Evolutionary conservation across 2,888 invertebrate genomes (phyloP).

Genomic region (Oxytorus armatus): DNA sequence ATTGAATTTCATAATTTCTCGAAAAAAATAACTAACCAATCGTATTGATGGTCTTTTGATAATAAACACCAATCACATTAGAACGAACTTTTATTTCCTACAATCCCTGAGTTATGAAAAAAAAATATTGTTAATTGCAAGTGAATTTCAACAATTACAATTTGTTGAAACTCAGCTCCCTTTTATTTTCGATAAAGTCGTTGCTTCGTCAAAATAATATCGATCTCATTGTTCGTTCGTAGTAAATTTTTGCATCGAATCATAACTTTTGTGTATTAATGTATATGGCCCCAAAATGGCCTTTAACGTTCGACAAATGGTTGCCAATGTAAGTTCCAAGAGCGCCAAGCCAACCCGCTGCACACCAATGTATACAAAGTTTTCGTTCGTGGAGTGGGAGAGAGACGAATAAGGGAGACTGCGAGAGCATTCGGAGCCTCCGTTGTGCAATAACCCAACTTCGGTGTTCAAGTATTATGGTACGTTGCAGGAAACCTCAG

Average conservation of each 20-base stretch:
- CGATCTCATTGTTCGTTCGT: too few relatives aligned
- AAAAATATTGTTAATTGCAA: too few relatives aligned
- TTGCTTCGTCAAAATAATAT: too few relatives aligned
- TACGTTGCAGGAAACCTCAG: conserved; percentile 4
- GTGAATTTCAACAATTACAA: too few relatives aligned
- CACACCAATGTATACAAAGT: conserved; percentile 23
- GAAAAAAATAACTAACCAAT: too few relatives aligned
- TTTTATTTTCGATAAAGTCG: too few relatives aligned
- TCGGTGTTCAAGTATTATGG: conserved; percentile 5
- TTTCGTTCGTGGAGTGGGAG: background rate
- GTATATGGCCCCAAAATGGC: too few relatives aligned
- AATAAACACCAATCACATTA: background rate
- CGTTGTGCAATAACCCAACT: conserved; percentile 13
- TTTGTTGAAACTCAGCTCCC: too few relatives aligned
- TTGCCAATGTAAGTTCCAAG: background rate
- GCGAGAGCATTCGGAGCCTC: background rate
- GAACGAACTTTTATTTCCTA: background rate
- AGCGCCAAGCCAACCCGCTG: background rate
- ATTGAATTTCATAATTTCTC: background rate
- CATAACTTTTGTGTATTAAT: too few relatives aligned
- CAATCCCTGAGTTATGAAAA: too few relatives aligned
- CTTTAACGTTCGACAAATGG: background rate
- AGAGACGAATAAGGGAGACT: background rate
- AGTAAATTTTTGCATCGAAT: too few relatives aligned
- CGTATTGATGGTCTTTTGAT: too few relatives aligned